These are phyloP conservation scores for Amazona guildingii DNA, from an alignment of 2,113 vertebrate species.

Conservation along the genomic window DNA sequence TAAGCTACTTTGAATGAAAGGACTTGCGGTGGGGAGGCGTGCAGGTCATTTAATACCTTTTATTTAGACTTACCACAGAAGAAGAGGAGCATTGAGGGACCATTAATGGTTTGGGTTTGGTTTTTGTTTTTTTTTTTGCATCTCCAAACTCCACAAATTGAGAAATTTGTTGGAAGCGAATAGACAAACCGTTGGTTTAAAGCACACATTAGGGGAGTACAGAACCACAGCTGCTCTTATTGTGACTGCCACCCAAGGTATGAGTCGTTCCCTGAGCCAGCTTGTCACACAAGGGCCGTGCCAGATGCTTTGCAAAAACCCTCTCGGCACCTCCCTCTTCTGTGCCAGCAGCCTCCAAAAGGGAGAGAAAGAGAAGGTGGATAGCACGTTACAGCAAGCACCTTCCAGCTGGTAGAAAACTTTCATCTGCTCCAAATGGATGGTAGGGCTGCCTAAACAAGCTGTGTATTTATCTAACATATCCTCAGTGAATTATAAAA, in stretches of 20 bases:
- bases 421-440: neutral
- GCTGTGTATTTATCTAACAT: slow-evolving; percentile 4
- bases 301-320: neutral
- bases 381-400: neutral
- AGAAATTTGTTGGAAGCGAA: neutral
- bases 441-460: neutral
- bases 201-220: neutral
- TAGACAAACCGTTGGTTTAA: neutral
- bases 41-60: neutral
- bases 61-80: neutral
- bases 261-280: neutral
- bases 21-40: neutral
- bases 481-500: neutral
- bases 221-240: neutral
- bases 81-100: neutral
- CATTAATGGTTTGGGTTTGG: neutral
- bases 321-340: neutral
- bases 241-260: neutral
- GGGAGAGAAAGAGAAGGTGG: neutral
- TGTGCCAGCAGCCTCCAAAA: neutral
- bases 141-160: neutral
- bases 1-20: neutral
- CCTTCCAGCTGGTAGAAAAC: slow-evolving; percentile 23
- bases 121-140: neutral
- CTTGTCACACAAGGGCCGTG: neutral